phyloP scores from a whole-genome alignment of 2,797 vertebrate species.

The Pipistrellus pygmaeus region DNA sequence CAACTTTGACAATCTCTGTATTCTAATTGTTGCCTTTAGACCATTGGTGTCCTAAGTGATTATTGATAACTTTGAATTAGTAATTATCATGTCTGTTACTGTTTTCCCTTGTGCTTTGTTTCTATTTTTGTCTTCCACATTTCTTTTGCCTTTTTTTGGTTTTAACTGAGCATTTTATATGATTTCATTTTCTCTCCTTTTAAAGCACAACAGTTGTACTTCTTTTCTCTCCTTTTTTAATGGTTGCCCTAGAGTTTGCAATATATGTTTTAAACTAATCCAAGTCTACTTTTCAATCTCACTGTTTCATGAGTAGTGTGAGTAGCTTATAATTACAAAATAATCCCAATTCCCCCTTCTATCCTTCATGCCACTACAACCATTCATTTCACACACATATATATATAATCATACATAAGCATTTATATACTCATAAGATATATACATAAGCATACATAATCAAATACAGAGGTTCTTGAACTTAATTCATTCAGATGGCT shows the following conservation, averaged over 20 bases:
- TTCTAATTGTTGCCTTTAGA: not conserved
- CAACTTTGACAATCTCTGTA: not conserved
- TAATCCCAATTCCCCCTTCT: not conserved
- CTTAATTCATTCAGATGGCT: not conserved
- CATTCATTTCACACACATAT: not conserved
- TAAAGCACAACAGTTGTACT: not conserved
- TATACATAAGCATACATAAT: not conserved
- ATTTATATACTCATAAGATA: not conserved
- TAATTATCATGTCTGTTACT: not conserved
- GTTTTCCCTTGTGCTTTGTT: not conserved
- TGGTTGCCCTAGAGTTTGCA: not conserved
- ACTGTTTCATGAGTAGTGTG: not conserved
- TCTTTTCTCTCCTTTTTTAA: not conserved
- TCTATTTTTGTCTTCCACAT: not conserved
- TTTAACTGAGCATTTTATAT: constrained; percentile 20
- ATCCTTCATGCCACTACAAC: not conserved
- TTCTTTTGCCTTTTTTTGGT: not conserved
- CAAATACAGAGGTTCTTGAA: not conserved
- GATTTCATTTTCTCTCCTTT: not conserved
- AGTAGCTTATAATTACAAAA: not conserved
- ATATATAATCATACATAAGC: not conserved
- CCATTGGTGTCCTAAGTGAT: not conserved
- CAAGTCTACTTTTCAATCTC: not conserved
- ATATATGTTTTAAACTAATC: not conserved
- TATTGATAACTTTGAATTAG: not conserved